Conservation (phyloP, 2,113 vertebrate species). For the Delphinus delphis region DNA sequence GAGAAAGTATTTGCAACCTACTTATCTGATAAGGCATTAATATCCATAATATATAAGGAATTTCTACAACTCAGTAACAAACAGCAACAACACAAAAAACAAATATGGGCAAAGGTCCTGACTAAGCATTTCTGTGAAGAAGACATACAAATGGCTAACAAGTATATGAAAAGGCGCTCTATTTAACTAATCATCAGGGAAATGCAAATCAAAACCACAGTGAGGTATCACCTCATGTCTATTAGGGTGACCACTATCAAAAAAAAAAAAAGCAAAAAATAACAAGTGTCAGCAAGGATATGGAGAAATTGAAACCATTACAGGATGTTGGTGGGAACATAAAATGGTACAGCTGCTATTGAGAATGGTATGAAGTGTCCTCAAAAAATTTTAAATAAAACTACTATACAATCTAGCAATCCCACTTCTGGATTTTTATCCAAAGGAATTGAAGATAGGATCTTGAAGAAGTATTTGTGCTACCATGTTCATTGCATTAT, state of each 20-base stretch:
- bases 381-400: not conserved
- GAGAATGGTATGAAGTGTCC: not conserved
- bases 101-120: not conserved
- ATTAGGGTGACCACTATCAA: not conserved
- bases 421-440: not conserved
- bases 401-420: not conserved
- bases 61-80: not conserved
- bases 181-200: not conserved
- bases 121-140: not conserved
- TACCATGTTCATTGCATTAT: not conserved
- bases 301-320: not conserved
- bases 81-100: not conserved
- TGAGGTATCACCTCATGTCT: not conserved
- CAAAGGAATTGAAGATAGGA: not conserved
- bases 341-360: not conserved
- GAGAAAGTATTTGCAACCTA: not conserved
- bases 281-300: not conserved
- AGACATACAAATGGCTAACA: not conserved
- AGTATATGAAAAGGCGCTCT: not conserved
- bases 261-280: not conserved
- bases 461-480: not conserved
- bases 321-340: not conserved
- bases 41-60: not conserved
- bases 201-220: not conserved
- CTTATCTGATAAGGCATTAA: not conserved